Conservation (phyloP, 2,113 vertebrate species). For the Melanerpes formicivorus region DNA sequence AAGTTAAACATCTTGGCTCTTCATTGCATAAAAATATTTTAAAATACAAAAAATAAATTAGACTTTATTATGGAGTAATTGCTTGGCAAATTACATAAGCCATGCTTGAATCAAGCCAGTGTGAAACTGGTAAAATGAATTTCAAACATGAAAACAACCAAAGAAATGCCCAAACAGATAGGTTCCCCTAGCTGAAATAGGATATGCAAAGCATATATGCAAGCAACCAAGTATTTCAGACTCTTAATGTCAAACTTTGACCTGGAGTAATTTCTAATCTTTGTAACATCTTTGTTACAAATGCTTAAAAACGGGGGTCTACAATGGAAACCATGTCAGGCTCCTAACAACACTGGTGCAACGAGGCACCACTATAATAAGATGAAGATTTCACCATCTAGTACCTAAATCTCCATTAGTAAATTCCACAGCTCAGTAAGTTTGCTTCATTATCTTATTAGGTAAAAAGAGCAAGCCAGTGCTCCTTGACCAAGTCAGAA, state of each 20-base stretch:
- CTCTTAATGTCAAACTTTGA: constrained; percentile 60
- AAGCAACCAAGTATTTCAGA: constrained; percentile 38
- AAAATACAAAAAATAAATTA: constrained; percentile 70
- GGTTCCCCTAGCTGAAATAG: constrained; percentile 4
- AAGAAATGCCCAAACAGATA: constrained; percentile 19
- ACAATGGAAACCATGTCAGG: constrained; percentile 62
- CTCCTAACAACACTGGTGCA: constrained; percentile 69
- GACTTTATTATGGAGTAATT: constrained; percentile 68
- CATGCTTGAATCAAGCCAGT: constrained; percentile 65
- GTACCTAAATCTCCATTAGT: constrained; percentile 90
- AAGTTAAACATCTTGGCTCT: constrained; percentile 61
- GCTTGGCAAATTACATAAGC: constrained; percentile 68
- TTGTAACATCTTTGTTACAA: constrained; percentile 65
- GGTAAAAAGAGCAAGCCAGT: constrained; percentile 88
- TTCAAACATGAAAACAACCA: constrained; percentile 43
- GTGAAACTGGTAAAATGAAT: constrained; percentile 58
- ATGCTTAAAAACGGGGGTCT: constrained; percentile 65
- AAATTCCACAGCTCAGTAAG: constrained; percentile 90
- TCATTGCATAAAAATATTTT: constrained; percentile 54
- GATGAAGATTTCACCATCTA: constrained; percentile 87
- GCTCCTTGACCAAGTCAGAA: constrained; percentile 85
- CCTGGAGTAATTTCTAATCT: constrained; percentile 49
- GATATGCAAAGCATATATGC: constrained; percentile 49
- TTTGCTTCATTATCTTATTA: constrained; percentile 91
- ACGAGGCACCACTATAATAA: constrained; percentile 78